Base-by-base conservation (phyloP, 2,888 invertebrate species). In the Epinotia brunnichana region DNA sequence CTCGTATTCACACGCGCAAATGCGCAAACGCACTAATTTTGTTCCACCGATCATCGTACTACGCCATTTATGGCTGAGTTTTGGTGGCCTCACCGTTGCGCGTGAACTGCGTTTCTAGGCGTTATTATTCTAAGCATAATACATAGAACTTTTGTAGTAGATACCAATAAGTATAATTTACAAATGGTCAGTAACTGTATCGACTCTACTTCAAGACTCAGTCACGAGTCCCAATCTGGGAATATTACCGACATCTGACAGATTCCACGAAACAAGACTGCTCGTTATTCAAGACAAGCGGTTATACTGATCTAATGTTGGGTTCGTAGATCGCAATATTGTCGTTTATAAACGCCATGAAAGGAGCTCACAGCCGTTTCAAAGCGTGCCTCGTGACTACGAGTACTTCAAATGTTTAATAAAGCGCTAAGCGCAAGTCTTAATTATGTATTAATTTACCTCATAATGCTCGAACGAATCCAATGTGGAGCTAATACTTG, bases 401-500 rank as follows among this genome's bases (percentile, higher is more conserved):
- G n/a, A n/a, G n/a, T 10, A 29, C 17, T 29, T 41, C 0, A 35
- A 48, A 59, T 29, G 24, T 7, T 54, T 48, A 59, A 59, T 59
- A 44, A 44, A 68, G 35, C 41, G 39, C 61, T 19, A 29, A 41
- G 17, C 41, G 29, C 48, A 19, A 51, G n/a, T 62, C 56, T 67
- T 54, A 56, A 41, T 21, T 24, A 69, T 44, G 44, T 17, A 62
- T 29, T 54, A 44, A 19, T 19, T 81, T 88, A 92, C 92, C 91
- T 91, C 91, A 91, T 92, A 76, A 77, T 85, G 82, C 81, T 84
- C 81, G 77, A 78, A 79, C 81, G 88, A 80, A 91, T 92, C 92
- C 92, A 92, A 92, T 89, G 89, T 91, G 91, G 80, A 82, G 82
- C 76, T 74, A 77, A 79, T 80, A 78, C 77, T 77, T 77, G 75